phyloP scores from a whole-genome alignment of 1,140 invertebrate species.

The Trichonephila clavata region DNA sequence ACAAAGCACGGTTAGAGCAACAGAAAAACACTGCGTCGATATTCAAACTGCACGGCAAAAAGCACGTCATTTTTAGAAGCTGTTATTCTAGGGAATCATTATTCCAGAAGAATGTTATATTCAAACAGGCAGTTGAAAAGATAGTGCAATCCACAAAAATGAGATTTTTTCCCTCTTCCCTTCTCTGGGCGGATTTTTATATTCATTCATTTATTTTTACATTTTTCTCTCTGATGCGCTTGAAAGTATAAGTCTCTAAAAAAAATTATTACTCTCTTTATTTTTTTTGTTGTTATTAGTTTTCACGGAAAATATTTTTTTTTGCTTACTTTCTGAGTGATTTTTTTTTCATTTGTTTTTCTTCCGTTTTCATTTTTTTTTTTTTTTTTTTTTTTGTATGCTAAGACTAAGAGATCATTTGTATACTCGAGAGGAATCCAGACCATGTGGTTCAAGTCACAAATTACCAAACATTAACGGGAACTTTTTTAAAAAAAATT shows the following conservation, averaged over 20 bases:
- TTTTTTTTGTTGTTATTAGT: background rate
- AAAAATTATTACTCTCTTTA: background rate
- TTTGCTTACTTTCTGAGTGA: background rate
- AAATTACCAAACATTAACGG: slow-evolving; percentile 37
- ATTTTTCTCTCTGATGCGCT: slow-evolving; percentile 18
- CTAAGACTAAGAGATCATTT: slow-evolving; percentile 37
- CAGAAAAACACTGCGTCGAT: background rate
- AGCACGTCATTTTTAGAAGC: slow-evolving; percentile 5
- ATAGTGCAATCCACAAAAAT: slow-evolving; percentile 47
- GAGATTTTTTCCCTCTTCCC: background rate
- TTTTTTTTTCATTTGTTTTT: slow-evolving; percentile 8
- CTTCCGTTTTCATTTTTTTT: background rate
- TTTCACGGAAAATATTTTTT: background rate
- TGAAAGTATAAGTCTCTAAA: background rate
- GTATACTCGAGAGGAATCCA: slow-evolving; percentile 27
- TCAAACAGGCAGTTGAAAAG: slow-evolving; percentile 49
- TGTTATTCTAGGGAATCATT: slow-evolving; percentile 18
- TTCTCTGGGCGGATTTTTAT: slow-evolving; percentile 28
- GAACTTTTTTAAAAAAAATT: background rate
- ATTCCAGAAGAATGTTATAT: slow-evolving; percentile 7
- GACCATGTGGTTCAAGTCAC: slow-evolving; percentile 29
- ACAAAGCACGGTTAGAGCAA: background rate
- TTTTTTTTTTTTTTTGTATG: background rate
- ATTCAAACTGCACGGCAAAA: background rate
- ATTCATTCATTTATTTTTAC: slow-evolving; percentile 27